Conservation (phyloP, 2,113 vertebrate genomes). For the Podarcis muralis region DNA sequence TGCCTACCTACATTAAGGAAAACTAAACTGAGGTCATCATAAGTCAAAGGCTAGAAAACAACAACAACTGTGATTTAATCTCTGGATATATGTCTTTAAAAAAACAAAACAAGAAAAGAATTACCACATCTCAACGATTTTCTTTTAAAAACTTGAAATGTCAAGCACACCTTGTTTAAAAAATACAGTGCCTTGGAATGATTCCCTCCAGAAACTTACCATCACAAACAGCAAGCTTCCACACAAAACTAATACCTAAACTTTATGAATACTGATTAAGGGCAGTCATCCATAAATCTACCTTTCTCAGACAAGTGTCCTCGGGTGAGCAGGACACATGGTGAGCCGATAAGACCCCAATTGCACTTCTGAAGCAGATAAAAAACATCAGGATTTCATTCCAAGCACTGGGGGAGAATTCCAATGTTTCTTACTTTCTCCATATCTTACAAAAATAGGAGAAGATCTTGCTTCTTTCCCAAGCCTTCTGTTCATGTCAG, state of each 20-base stretch:
- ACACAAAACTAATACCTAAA: background rate
- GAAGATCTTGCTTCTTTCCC: background rate
- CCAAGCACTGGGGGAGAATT: background rate
- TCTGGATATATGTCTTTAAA: constrained; percentile 21
- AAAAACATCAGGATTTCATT: background rate
- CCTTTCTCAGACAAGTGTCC: background rate
- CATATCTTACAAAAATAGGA: background rate
- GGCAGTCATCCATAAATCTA: background rate
- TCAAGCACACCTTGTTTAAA: background rate
- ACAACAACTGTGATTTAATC: constrained; percentile 21
- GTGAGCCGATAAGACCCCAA: background rate
- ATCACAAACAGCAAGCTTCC: background rate
- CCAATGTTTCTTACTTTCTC: background rate
- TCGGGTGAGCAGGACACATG: background rate
- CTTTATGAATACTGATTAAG: background rate
- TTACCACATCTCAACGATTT: background rate
- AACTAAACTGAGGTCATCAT: constrained; percentile 11
- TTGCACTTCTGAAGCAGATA: background rate
- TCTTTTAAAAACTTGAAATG: background rate
- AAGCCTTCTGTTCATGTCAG: background rate
- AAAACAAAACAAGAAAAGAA: background rate
- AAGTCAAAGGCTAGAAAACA: constrained; percentile 12
- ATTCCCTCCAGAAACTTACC: background rate
- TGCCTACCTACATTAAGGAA: constrained; percentile 12
- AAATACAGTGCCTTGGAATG: background rate